Percentiles rank a stretch among this genome's conserved stretches.
phyloP scores from a whole-genome alignment of 2,888 invertebrate species.

The Pachliopta kotzebuea region DNA sequence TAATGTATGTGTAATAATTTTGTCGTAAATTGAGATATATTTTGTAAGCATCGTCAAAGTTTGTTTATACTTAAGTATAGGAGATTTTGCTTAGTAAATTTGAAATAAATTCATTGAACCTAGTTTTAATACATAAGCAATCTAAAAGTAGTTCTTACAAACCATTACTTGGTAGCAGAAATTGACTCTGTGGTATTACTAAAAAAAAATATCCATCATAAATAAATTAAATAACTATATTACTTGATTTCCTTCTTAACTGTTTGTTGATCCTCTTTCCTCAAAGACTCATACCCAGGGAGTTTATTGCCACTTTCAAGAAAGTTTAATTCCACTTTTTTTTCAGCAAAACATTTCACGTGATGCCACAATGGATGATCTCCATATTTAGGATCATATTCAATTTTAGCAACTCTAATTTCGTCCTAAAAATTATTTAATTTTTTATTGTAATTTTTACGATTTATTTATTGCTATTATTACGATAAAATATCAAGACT shows the following conservation, averaged over 20 bases:
- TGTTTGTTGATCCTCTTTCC: constrained; percentile 84
- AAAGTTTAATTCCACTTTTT: constrained; percentile 86
- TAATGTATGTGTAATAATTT: too few relatives aligned
- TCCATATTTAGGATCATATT: constrained; percentile 90
- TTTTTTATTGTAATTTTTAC: background rate
- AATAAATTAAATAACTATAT: background rate
- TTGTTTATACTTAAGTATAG: too few relatives aligned
- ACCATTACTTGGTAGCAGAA: too few relatives aligned
- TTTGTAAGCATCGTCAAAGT: too few relatives aligned
- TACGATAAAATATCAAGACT: too few relatives aligned
- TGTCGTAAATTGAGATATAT: too few relatives aligned
- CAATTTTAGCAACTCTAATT: constrained; percentile 90
- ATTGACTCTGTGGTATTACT: too few relatives aligned
- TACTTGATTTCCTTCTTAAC: constrained; percentile 84
- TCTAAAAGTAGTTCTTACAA: too few relatives aligned
- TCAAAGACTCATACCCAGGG: constrained; percentile 87
- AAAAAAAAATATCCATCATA: background rate
- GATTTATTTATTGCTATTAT: background rate
- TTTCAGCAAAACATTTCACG: constrained; percentile 91
- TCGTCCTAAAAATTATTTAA: constrained; percentile 74
- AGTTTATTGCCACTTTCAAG: constrained; percentile 85
- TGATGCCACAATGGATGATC: constrained; percentile 95
- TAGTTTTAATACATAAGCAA: too few relatives aligned
- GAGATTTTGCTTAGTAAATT: too few relatives aligned
- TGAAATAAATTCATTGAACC: too few relatives aligned